Evolutionary conservation across 30 jellyfish, hydroid and myxozoan genomes (phyloP).

Genomic region (Hydra vulgaris): DNA sequence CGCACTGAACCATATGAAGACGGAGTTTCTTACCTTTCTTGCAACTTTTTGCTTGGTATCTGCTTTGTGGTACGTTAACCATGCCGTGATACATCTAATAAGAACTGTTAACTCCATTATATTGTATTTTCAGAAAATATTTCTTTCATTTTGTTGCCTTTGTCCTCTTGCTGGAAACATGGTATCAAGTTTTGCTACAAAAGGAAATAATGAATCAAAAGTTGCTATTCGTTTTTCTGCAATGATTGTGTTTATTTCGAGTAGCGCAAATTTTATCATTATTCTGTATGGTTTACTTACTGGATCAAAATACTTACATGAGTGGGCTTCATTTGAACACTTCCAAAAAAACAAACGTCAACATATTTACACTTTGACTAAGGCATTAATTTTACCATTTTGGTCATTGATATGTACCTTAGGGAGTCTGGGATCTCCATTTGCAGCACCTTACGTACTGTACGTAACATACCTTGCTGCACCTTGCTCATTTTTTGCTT

Average conservation of each 20-base stretch:
- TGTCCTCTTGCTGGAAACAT: slow-evolving; percentile 18
- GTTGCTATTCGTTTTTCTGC: slow-evolving; percentile 20
- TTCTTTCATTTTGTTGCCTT: slow-evolving; percentile 25
- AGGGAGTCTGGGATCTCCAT: slow-evolving; percentile 17
- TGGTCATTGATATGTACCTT: slow-evolving; percentile 16
- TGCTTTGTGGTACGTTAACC: slow-evolving; percentile 23
- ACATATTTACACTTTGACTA: neutral
- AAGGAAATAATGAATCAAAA: neutral
- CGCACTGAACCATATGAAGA: slow-evolving; percentile 7
- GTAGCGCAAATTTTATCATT: slow-evolving; percentile 1
- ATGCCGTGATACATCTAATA: slow-evolving; percentile 15
- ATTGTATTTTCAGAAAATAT: slow-evolving; percentile 15
- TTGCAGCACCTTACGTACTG: slow-evolving; percentile 1
- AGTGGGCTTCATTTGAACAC: slow-evolving; percentile 11
- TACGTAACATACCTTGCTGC: neutral
- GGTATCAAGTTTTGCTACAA: neutral
- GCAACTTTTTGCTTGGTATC: slow-evolving; percentile 1
- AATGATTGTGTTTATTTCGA: neutral
- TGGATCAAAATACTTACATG: slow-evolving; percentile 3
- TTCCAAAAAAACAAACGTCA: neutral
- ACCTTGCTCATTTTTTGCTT: neutral
- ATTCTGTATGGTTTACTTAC: slow-evolving; percentile 3
- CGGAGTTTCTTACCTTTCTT: slow-evolving; percentile 6
- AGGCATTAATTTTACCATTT: slow-evolving; percentile 19
- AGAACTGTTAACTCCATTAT: slow-evolving; percentile 10